A percentile compares a stretch with the other conserved stretches of the same genome.
Evolutionary conservation across 1,140 invertebrate genomes (phyloP).

Genomic region (Drosophila pachea): DNA sequence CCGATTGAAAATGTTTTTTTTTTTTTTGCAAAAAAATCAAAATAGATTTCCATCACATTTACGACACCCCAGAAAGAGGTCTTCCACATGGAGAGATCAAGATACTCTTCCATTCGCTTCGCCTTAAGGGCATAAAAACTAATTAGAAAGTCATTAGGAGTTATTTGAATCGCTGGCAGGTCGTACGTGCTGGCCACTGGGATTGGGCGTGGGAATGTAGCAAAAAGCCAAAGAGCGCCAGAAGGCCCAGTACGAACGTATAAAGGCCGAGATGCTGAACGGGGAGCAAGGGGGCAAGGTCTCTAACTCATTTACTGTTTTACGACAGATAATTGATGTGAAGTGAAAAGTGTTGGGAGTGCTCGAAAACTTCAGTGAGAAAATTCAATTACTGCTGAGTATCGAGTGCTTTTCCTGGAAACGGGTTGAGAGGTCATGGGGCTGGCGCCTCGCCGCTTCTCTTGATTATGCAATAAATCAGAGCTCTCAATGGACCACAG

Average conservation of each 20-base stretch:
- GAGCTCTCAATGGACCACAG: slow-evolving; percentile 23
- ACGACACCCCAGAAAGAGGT: too few relatives aligned
- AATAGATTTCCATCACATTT: too few relatives aligned
- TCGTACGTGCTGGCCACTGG: slow-evolving; percentile 42
- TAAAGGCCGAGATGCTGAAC: background rate
- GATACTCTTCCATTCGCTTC: background rate
- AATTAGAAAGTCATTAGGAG: slow-evolving; percentile 72
- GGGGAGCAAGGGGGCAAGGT: background rate
- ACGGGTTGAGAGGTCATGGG: slow-evolving; percentile 12
- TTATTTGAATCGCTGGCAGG: slow-evolving; percentile 26
- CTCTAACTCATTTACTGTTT: slow-evolving; percentile 21
- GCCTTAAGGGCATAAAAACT: slow-evolving; percentile 45
- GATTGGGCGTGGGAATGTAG: slow-evolving; percentile 49
- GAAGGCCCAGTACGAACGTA: background rate
- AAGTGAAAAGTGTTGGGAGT: slow-evolving; percentile 27
- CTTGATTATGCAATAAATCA: slow-evolving; percentile 50
- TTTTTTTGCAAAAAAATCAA: too few relatives aligned
- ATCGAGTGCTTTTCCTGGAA: slow-evolving; percentile 22
- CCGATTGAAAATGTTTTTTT: too few relatives aligned
- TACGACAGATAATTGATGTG: slow-evolving; percentile 41
- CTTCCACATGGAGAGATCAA: too few relatives aligned
- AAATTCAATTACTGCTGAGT: slow-evolving; percentile 49
- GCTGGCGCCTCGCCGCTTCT: background rate
- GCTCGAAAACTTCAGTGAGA: slow-evolving; percentile 15
- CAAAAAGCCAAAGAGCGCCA: slow-evolving; percentile 22